Percentiles rank a stretch among this genome's conserved stretches.
phyloP scores from a whole-genome alignment of 2,113 vertebrate species.

The Donacobius atricapilla region DNA sequence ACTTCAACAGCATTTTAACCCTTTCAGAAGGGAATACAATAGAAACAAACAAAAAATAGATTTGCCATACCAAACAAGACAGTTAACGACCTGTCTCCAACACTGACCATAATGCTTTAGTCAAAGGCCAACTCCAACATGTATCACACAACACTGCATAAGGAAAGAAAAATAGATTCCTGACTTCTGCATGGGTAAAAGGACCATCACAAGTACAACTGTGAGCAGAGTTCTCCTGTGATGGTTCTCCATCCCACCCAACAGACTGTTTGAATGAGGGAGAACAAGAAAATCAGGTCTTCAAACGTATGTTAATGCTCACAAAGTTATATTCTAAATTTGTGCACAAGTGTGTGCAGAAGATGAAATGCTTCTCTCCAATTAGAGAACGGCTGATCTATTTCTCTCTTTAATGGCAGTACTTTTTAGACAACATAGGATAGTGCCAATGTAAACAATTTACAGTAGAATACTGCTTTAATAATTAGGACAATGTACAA shows the following conservation, averaged over 20 bases:
- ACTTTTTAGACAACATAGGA: neutral
- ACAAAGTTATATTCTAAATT: neutral
- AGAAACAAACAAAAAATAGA: slow-evolving; percentile 66
- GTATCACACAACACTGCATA: slow-evolving; percentile 37
- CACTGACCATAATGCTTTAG: slow-evolving; percentile 54
- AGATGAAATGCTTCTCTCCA: neutral
- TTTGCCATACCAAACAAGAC: slow-evolving; percentile 66
- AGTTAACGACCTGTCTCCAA: slow-evolving; percentile 57
- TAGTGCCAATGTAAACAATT: neutral
- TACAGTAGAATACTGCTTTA: neutral
- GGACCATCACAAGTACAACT: neutral
- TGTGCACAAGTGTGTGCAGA: neutral
- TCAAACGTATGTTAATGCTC: neutral
- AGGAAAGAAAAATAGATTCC: slow-evolving; percentile 40
- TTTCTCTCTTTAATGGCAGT: neutral
- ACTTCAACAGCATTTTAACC: slow-evolving; percentile 70
- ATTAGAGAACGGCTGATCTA: neutral
- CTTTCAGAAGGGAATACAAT: slow-evolving; percentile 68
- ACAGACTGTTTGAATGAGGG: neutral
- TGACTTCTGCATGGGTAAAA: slow-evolving; percentile 26
- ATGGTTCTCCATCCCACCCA: slow-evolving; percentile 34
- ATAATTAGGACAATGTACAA: neutral
- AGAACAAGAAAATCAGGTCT: neutral
- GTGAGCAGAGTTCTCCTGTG: neutral
- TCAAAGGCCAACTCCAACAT: slow-evolving; percentile 44